Conservation (phyloP, 1,140 invertebrate species). For the Pygmarrhopalites habei region DNA sequence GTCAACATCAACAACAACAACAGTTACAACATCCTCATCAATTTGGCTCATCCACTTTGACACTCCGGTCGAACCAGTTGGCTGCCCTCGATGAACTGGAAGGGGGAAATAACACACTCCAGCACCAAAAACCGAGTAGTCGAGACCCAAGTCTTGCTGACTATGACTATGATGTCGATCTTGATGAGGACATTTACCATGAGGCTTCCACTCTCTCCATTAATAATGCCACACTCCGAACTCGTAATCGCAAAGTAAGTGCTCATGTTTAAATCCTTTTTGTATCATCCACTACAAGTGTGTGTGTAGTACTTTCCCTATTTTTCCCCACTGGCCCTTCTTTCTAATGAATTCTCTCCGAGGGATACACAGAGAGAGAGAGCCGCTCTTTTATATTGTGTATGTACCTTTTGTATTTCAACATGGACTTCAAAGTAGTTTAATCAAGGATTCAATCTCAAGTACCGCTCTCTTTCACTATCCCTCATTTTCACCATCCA, state of each 20-base stretch:
- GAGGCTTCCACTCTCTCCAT: slow-evolving; percentile 21
- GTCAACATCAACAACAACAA: neutral
- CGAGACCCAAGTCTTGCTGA: neutral
- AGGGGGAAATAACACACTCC: too few species aligned
- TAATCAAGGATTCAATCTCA: too few species aligned
- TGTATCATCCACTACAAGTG: neutral
- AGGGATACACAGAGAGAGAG: neutral
- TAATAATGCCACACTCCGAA: slow-evolving; percentile 22
- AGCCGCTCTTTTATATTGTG: neutral
- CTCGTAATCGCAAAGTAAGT: slow-evolving; percentile 29
- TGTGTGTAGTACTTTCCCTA: neutral
- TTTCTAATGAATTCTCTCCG: neutral
- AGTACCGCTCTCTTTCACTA: too few species aligned
- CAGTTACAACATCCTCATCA: neutral
- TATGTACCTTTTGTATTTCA: too few species aligned
- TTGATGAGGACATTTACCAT: slow-evolving; percentile 26
- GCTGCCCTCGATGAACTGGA: slow-evolving; percentile 18
- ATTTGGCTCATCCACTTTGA: slow-evolving; percentile 5
- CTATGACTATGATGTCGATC: slow-evolving; percentile 13
- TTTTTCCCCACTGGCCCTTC: neutral
- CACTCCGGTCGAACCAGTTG: slow-evolving; percentile 25
- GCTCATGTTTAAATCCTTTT: neutral
- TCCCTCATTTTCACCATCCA: too few species aligned
- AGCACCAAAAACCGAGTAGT: slow-evolving; percentile 3
- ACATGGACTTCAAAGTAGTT: too few species aligned